Evolutionary conservation across 2,113 vertebrate genomes (phyloP), one percentile per base, ranked within the genome.

Genomic region (Periophthalmus modestus): DNA sequence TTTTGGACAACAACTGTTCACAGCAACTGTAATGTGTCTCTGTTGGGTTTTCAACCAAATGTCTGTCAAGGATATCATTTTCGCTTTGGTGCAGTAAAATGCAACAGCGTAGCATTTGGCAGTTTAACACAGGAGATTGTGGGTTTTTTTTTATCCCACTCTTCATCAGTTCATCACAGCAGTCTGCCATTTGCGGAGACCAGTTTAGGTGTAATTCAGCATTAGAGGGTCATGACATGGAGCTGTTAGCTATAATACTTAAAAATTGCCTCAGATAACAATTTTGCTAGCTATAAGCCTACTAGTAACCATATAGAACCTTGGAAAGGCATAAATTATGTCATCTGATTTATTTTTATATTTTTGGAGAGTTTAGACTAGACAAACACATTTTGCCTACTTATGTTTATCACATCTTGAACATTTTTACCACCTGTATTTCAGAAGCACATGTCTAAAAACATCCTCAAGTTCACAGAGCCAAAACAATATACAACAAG

Each of bases 401-500:
- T 67, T 68, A 76, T 69, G 84, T 71, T 73, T 61, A 77, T 84
- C 82, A 85, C 72, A 74, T 36, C 65, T 43, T 71, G 55, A 55
- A 72, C 58, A 71, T 82, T 83, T 66, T 75, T 70, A 75, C 82
- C 79, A 82, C 69, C 66, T 82, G 87, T 80, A 77, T 75, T 82
- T 81, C 81, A 69, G 74, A 90, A 90, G 79, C 81, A 46, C 66
- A 67, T 46, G 68, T 73, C 74, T 85, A 85, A 85, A 84, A 86
- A 83, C 67, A 74, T 81, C 77, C 84, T 74, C 57, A 79, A 71
- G 28, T 82, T 89, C 76, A 87, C 69, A 75, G 59, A 62, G 67
- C 73, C 79, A 69, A 85, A 88, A 87, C 77, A 77, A 85, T 71
- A 85, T 61, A 85, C 79, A 85, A 68, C 81, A 87, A 83, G 86